Evolutionary conservation across 2,888 invertebrate species (phyloP), one percentile per base, ranked within the genome.

Genomic region (Syritta pipiens): DNA sequence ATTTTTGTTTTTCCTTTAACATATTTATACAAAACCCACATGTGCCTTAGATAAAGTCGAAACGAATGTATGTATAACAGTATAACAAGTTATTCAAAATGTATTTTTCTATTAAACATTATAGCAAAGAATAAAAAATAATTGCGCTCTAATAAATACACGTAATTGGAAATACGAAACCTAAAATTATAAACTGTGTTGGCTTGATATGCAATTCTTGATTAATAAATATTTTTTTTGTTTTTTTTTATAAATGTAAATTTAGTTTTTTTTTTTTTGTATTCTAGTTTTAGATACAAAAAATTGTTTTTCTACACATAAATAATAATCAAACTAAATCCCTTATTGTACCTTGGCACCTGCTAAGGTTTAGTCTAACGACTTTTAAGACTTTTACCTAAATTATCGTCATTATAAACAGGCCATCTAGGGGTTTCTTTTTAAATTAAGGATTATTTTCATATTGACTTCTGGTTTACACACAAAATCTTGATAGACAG

Each of bases 21-120:
- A 67, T 55, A 55, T 51, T 60, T 35, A 49, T 49, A 49, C 40
- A 10, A 71, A 72, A 72, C 62, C 74, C 62, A 79, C 57, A 68
- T 79, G 79, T 79, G 79, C 79, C 79, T 79, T 79, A 79, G 74
- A 79, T 30, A 74, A 74, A 59, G 57, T 44, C 30, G 44, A 12
- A 67, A 46, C 32, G 10, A 60, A 14, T 37, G 44, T 55, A 74
- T 46, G 30, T 72, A 30, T 46, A 59, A 65, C 69, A 49, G 35
- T 75, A 42, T 72, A 72, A 55, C 46, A 63, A 32, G 30, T 62
- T 68, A 53, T 44, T 46, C 49, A 57, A 55, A 53, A 30, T 67
- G 48, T 79, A 67, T 79, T 67, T 72, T 67, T 62, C 67, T 65
- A 71, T 51, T 44, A 60, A 46, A 57, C 32, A 22, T 67, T 74